phyloP scores from a whole-genome alignment of 2,888 invertebrate species.

The Aproaerema taeniolella region DNA sequence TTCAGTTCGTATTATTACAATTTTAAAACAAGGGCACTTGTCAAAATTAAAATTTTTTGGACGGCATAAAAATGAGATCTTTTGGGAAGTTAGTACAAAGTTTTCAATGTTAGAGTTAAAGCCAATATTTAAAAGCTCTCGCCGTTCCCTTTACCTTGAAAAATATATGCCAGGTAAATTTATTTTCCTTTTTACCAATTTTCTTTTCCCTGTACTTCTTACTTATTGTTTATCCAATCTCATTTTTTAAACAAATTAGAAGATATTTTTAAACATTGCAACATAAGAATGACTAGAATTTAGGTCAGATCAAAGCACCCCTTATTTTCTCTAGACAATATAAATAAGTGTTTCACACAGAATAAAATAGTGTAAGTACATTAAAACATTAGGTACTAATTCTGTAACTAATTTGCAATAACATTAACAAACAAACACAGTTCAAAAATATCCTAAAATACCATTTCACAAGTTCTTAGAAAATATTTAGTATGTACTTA shows the following conservation, averaged over 20 bases:
- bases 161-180: slow-evolving; percentile 6
- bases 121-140: slow-evolving; percentile 11
- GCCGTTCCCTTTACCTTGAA: slow-evolving; percentile 12
- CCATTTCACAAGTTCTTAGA: not conserved
- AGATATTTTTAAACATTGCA: slow-evolving; percentile 15
- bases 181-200: slow-evolving; percentile 23
- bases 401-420: slow-evolving; percentile 28
- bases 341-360: slow-evolving; percentile 29
- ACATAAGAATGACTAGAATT: slow-evolving; percentile 33
- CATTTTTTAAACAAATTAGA: slow-evolving; percentile 1
- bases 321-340: slow-evolving; percentile 25
- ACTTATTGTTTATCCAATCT: slow-evolving; percentile 13
- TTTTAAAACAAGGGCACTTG: slow-evolving; percentile 45
- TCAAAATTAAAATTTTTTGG: slow-evolving; percentile 40
- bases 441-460: not conserved
- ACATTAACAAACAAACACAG: slow-evolving; percentile 7
- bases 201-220: slow-evolving; percentile 39
- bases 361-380: slow-evolving; percentile 27
- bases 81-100: slow-evolving; percentile 10
- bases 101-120: slow-evolving; percentile 10
- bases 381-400: slow-evolving; percentile 33
- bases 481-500: too few relatives aligned
- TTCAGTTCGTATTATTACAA: slow-evolving; percentile 35
- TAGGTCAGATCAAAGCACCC: slow-evolving; percentile 25
- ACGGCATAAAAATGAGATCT: slow-evolving; percentile 41